Evolutionary conservation across 1,140 invertebrate genomes (phyloP).

Genomic region (Neodiprion fabricii): DNA sequence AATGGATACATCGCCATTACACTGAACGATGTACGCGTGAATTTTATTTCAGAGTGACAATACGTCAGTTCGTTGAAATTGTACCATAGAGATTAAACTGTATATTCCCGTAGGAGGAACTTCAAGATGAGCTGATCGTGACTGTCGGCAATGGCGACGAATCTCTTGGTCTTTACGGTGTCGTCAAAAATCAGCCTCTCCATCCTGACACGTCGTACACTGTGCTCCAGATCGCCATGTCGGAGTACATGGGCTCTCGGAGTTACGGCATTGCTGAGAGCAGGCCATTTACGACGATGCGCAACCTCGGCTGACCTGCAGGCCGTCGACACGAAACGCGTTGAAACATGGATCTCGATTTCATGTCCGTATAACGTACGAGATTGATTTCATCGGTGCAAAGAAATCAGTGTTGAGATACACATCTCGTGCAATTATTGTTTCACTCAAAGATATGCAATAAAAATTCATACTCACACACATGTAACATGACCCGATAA

Average conservation of each 20-base stretch:
- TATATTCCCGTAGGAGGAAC: constrained; percentile 1
- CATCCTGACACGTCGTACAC: constrained; percentile 11
- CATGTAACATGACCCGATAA: too few species aligned
- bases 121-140: constrained; percentile 8
- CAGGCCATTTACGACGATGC: background rate
- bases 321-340: too few species aligned
- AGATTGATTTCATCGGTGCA: too few species aligned
- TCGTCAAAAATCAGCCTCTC: constrained; percentile 9
- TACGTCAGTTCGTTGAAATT: background rate
- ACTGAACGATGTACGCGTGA: background rate
- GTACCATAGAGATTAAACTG: background rate
- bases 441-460: too few species aligned
- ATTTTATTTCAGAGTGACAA: background rate
- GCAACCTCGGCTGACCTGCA: too few species aligned
- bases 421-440: too few species aligned
- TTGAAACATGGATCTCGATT: background rate
- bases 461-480: too few species aligned
- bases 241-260: constrained; percentile 15
- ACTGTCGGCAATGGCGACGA: constrained; percentile 17
- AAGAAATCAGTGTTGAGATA: too few species aligned
- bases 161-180: constrained; percentile 13
- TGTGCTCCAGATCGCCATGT: constrained; percentile 13
- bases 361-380: too few species aligned
- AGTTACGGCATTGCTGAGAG: constrained; percentile 19
- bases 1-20: constrained; percentile 13